Evolutionary conservation across 1,140 invertebrate species (phyloP).

Genomic region (Heliconius congener): DNA sequence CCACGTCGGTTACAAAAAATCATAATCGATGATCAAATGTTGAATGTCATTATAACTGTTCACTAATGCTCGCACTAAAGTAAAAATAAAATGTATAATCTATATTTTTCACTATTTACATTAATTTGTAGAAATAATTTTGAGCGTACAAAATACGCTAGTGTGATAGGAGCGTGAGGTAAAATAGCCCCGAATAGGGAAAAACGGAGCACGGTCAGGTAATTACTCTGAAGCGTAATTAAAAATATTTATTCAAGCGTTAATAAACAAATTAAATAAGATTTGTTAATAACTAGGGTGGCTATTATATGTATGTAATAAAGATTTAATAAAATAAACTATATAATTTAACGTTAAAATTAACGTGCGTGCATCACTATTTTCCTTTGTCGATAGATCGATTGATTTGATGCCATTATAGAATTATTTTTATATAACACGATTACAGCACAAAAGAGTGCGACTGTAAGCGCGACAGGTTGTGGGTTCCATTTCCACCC

Average conservation of each 20-base stretch:
- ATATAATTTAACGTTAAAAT: neutral
- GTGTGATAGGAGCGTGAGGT: conserved; percentile 13
- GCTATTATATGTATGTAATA: neutral
- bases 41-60: too few relatives aligned
- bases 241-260: conserved; percentile 34
- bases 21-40: too few relatives aligned
- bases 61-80: neutral
- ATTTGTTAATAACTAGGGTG: conserved; percentile 25
- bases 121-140: neutral
- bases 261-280: conserved; percentile 37
- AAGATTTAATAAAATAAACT: neutral
- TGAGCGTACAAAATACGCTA: neutral
- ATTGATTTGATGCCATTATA: too few relatives aligned
- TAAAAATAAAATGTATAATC: neutral
- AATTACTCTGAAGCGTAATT: conserved; percentile 32
- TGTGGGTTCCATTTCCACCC: too few relatives aligned
- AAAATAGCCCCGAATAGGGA: conserved; percentile 21
- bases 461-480: too few relatives aligned
- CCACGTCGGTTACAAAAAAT: too few relatives aligned
- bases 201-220: conserved; percentile 24
- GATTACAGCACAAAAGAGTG: too few relatives aligned
- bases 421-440: too few relatives aligned
- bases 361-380: too few relatives aligned
- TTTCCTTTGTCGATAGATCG: too few relatives aligned
- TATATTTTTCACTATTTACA: neutral